Evolutionary conservation across 2,888 invertebrate genomes (phyloP), one percentile per base, ranked within the genome.

Genomic region (Tineola bisselliella): DNA sequence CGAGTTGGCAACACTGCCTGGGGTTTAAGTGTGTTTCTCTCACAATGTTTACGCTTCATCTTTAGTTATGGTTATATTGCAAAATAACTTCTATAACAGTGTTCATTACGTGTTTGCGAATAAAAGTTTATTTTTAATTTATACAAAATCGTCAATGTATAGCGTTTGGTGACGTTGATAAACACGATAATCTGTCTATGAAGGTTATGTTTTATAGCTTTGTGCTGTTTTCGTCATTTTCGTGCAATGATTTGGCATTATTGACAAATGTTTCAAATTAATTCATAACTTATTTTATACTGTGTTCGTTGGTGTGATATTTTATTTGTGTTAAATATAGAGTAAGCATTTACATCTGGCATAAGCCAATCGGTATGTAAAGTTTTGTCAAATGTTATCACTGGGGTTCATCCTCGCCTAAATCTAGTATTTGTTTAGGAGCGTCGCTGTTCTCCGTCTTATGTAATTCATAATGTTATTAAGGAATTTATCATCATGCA

Each of bases 391-490:
- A 8, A 44, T 38, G 44, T 19, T 33, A 19, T 13, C 43, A 11
- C 59, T 25, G 6, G 4, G 25, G 2, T 25, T 25, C 6, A 43
- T 56, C 56, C 30, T 57, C 54, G 10, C 1, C 38, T 61, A 58
- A 56, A 54, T 11, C 19, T 63, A 64, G 64, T 73, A 72, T 76
- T 78, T 77, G 68, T 74, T 71, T 73, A 73, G 66, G 69, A 48
- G 48, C n/a, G 15, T 76, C 74, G 68, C 72, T 72, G 69, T 67
- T 66, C 68, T 67, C 67, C 62, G 65, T 69, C 70, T 80, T 81
- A 79, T 76, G 68, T 82, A 82, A 79, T 72, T 66, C 63, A 77
- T 64, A 66, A 82, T 79, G 77, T 64, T 77, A 68, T 62, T 79
- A 64, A 71, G 71, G 63, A 69, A 75, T 62, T 69, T 75, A 63